Evolutionary conservation across 2,888 invertebrate species (phyloP), one percentile per base, ranked within the genome.

Genomic region (Drosophila robusta): DNA sequence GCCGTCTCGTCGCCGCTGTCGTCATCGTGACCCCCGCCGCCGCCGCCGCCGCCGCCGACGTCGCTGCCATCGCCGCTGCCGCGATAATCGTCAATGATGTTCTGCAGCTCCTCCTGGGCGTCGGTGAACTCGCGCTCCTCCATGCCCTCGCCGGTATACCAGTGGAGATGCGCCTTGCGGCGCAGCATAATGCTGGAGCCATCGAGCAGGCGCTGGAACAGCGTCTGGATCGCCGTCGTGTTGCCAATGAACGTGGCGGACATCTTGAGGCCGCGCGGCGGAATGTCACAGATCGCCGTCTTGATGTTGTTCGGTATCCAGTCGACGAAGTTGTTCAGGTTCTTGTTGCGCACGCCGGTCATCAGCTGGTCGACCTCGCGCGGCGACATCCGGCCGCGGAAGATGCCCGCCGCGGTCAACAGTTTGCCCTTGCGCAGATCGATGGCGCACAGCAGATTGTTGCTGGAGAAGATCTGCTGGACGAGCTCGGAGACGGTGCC

Each of bases 281-380:
- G 96, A 74, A 97, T 96, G 92, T 97, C 96, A 80, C 96, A 97
- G 69, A 96, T 96, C 0, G 96, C 96, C 70, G 96, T 96, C 93
- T 96, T 97, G 60, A 97, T 95, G 89, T 97, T 97, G 92, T 97
- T 96, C 0, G 97, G 97, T 84, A 97, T 97, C 97, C 97, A 96
- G 86, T 95, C 95, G 18, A 95, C 95, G 89, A 95, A 95, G 91
- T 95, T 95, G 38, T 94, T 93, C 77, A 92, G 93, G 91, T 97
- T 96, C 91, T 96, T 96, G 80, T 95, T 95, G 87, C 96, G 96
- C 0, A 96, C 94, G 14, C 95, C 95, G 22, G 96, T 93, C 95
- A 97, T 91, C 32, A 90, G 64, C 7, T 89, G 87, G 47, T 91
- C 91, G 0, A 91, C 90, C 24, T 91, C 91, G 4, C 90, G 88